Evolutionary conservation across 2,888 invertebrate genomes (phyloP).

Genomic region (Tillus elongatus): DNA sequence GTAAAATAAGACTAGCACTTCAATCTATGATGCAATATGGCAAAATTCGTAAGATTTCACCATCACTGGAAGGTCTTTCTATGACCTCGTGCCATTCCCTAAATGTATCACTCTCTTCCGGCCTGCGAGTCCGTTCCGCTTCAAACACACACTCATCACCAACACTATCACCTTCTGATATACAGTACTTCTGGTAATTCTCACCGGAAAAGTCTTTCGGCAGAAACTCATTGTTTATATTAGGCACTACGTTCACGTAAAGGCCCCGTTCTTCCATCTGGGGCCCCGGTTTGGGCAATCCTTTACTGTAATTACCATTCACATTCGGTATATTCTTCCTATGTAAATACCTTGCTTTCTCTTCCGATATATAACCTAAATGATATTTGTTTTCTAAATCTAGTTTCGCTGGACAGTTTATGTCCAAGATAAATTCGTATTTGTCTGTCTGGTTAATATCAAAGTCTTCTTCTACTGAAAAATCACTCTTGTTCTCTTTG

Average conservation of each 20-base stretch:
- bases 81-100: slow-evolving; percentile 88
- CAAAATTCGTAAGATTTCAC: slow-evolving; percentile 79
- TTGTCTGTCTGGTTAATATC: slow-evolving; percentile 21
- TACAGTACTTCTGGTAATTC: slow-evolving; percentile 39
- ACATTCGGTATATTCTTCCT: slow-evolving; percentile 34
- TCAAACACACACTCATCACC: slow-evolving; percentile 7
- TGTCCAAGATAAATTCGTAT: slow-evolving; percentile 47
- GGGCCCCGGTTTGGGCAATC: slow-evolving; percentile 19
- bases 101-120: slow-evolving; percentile 47
- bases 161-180: slow-evolving; percentile 33
- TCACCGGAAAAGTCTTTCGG: slow-evolving; percentile 34
- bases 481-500: slow-evolving; percentile 32
- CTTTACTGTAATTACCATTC: slow-evolving; percentile 34
- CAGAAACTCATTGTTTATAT: slow-evolving; percentile 36
- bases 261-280: slow-evolving; percentile 27
- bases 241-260: slow-evolving; percentile 42
- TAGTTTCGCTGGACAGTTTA: slow-evolving; percentile 46
- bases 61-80: slow-evolving; percentile 62
- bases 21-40: slow-evolving; percentile 96
- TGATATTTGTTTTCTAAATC: slow-evolving; percentile 45
- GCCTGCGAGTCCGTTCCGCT: slow-evolving; percentile 16
- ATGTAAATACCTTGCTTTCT: slow-evolving; percentile 44
- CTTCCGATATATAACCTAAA: slow-evolving; percentile 43
- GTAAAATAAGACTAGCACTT: slow-evolving; percentile 34
- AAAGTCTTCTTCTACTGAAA: slow-evolving; percentile 29